Base-by-base conservation (phyloP, 2,888 invertebrate species). In the Conomelus anceps region DNA sequence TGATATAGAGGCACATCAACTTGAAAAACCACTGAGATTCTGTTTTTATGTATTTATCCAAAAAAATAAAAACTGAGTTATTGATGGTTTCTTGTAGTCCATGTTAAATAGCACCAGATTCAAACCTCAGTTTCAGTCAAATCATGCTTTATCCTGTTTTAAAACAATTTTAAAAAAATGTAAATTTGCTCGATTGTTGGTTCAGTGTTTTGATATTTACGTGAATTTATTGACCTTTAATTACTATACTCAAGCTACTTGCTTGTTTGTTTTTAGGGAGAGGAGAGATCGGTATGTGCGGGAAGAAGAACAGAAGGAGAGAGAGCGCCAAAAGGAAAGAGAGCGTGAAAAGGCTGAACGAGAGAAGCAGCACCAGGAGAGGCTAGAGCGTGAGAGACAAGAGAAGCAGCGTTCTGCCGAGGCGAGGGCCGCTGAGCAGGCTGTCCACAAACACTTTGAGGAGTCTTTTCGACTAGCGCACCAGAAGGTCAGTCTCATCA, bases 401-500 rank as follows among this genome's bases (percentile, higher is more conserved):
- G 91, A 92, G 89, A 92, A 92, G 88, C 95, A 96, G 93, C 94
- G 95, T 91, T 94, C 95, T 92, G 95, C 95, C 91, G 95, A 95
- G 93, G 93, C 93, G 91, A 93, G 94, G 91, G 93, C 94, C 90
- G 95, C 95, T 89, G 95, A 95, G 91, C 95, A 95, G 92, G 96
- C 97, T 91, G 96, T 98, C 90, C 96, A 97, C 92, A 96, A 97
- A 93, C 98, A 98, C 94, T 98, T 98, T 93, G 97, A 97, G 93
- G 97, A 98, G 94, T 97, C 98, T 91, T 94, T 98, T 90, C 92
- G 93, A 87, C 94, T 96, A 91, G 96, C 96, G 86, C 95, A 96
- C 92, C 96, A 96, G 94, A 96, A 96, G 96, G 97, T 97, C 93
- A 93, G 93, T 63, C n/a, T 63, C 63, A 63, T 63, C n/a, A n/a